Conservation (phyloP, 2,888 invertebrate species). For the Phorcus lineatus region DNA sequence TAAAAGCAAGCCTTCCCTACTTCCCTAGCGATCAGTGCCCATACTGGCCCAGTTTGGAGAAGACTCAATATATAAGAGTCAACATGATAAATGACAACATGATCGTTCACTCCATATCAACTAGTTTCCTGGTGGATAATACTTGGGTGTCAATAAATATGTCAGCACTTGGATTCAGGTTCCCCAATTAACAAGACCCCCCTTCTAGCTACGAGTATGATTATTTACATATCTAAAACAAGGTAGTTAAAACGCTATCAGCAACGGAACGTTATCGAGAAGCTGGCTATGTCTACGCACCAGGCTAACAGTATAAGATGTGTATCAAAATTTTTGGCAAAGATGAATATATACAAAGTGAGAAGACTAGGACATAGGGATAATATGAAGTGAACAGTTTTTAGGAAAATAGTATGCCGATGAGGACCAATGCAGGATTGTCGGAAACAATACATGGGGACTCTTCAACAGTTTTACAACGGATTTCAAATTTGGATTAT, state of each 20-base stretch:
- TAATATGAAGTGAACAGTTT: conserved; percentile 22
- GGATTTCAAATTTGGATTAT: conserved; percentile 19
- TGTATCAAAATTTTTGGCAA: conserved; percentile 23
- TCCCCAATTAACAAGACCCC: no score
- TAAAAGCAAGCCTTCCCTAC: no score
- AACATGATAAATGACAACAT: not conserved
- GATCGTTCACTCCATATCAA: conserved; percentile 15
- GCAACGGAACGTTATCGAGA: conserved; percentile 4
- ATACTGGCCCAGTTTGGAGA: no score
- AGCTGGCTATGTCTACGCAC: not conserved
- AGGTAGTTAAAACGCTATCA: not conserved
- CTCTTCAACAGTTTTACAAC: conserved; percentile 23
- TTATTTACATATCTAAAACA: conserved; percentile 10
- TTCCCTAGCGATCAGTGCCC: no score
- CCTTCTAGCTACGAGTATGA: not conserved
- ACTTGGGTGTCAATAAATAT: conserved; percentile 8
- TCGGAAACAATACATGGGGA: not conserved
- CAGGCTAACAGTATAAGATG: conserved; percentile 5
- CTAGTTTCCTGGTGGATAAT: not conserved
- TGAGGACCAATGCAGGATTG: conserved; percentile 13
- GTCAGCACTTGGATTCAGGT: not conserved
- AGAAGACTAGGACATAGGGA: conserved; percentile 11
- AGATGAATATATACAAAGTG: conserved; percentile 21
- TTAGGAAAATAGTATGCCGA: not conserved
- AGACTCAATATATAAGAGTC: not conserved